Base-by-base conservation (phyloP, 2,113 vertebrate genomes). In the Otolemur garnettii region DNA sequence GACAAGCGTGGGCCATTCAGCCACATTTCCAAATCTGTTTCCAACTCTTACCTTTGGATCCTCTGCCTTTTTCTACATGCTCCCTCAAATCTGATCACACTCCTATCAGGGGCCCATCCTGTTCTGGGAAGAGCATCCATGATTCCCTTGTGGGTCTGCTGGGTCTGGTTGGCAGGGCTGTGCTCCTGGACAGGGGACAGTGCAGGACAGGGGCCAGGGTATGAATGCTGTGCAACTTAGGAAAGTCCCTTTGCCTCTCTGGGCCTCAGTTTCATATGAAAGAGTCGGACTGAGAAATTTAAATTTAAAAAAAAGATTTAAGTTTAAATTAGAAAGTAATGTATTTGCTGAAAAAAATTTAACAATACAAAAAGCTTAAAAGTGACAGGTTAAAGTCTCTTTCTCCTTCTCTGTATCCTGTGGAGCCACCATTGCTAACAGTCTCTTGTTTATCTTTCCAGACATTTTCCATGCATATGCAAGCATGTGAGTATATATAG, bases 391-490 rank as follows among this genome's bases (percentile, higher is more conserved):
- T 94, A 64, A 94, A 95, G 72, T 77, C 74, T 24, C n/a, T 68
- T 85, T 84, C 72, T 97, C 50, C 33, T 78, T 62, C 45, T 87
- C 21, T 50, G 78, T 13, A 42, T 88, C 86, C 86, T 7, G 0
- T 21, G 72, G 94, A 71, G 84, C 95, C 77, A 69, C 64, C 64
- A 60, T 86, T 91, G 87, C 91, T 88, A 86, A 68, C 55, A 68
- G 64, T 42, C 42, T 93, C 78, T 77, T 89, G 82, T 93, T 93
- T 88, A 95, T 96, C 90, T 95, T 96, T 89, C 19, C 84, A 91
- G 94, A 89, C 83, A 90, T 77, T 84, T 72, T 35, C 95, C 68
- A 94, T 90, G 96, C 90, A 93, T 96, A 91, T 95, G 95, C 87
- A 92, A 95, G 93, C 55, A 1, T 21, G 74, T 11, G 90, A 72